Evolutionary conservation across 2,797 vertebrate species (phyloP), one percentile per base, ranked within the genome.

Genomic region (Tapirus indicus): DNA sequence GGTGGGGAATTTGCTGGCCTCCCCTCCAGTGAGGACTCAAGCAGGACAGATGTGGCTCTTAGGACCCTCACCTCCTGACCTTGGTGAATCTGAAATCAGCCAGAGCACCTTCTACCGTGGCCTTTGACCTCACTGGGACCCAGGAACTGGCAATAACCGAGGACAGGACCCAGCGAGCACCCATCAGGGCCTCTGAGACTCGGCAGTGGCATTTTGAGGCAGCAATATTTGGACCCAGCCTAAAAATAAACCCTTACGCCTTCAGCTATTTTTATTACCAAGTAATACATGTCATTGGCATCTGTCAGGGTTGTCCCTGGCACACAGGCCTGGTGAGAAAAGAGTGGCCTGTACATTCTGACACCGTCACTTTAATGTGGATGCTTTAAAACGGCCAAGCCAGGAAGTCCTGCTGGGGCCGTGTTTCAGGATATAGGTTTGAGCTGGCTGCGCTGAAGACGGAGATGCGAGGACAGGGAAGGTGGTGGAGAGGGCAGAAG

Each of bases 241-340:
- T 94, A 88, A 94, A 97, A 95, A 88, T 94, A 92, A 79, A 75
- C 56, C 10, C 44, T 60, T 58, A 88, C 41, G 44, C 49, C 77
- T 88, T 91, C 20, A 68, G 62, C 52, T 95, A 68, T 96, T 93
- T 92, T 93, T 95, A 93, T 95, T n/a, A 58, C 23, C 60, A 88
- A 78, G 84, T 49, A 56, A 94, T 29, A 52, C 8, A 4, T 38
- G 74, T 56, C 56, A 14, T 0, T 35, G 74, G 79, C 69, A 84
- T 56, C 90, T 32, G 44, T 78, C 68, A 44, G n/a, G 23, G 35
- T 62, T 91, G 56, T 64, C 64, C 16, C 1, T 10, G 49, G 62
- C 77, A 78, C 49, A 66, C 71, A 66, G 0, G 12, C n/a, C 85
- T 80, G 66, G 56, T 18, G 47, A 92, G 49, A 66, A 68, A 93